These are phyloP conservation scores for Rhabditophanes sp. DNA, from an alignment of 2,888 invertebrate species.

Conservation along the genomic window DNA sequence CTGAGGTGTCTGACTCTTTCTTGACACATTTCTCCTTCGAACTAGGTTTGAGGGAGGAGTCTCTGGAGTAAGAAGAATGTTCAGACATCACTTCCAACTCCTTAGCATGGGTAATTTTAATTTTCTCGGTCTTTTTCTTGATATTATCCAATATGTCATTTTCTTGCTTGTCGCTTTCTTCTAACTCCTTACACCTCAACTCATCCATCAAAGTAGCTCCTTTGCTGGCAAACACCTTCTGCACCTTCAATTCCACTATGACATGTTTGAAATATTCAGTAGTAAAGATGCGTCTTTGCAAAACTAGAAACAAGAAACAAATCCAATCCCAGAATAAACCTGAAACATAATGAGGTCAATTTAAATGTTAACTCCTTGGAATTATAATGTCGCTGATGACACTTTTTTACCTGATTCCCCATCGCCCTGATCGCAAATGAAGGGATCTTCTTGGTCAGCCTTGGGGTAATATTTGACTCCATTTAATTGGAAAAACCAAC, in stretches of 20 bases:
- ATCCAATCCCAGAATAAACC: conserved; percentile 83
- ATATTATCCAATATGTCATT: conserved; percentile 70
- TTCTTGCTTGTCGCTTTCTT: conserved; percentile 68
- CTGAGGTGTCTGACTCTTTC: no score
- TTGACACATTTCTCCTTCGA: no score
- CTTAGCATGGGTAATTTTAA: conserved; percentile 44
- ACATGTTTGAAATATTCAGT: conserved; percentile 90
- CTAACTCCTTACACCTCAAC: conserved; percentile 67
- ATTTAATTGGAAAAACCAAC: conserved; percentile 64
- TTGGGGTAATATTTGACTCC: conserved; percentile 72
- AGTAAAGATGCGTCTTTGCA: conserved; percentile 74
- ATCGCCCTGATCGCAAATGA: not conserved
- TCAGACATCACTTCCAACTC: not conserved
- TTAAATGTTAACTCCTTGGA: conserved; percentile 7
- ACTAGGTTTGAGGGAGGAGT: conserved; percentile 1
- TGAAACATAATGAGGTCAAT: conserved; percentile 59
- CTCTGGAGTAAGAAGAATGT: not conserved
- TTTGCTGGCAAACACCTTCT: conserved; percentile 73
- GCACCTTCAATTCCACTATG: conserved; percentile 80
- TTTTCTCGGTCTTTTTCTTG: conserved; percentile 83
- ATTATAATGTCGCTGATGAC: not conserved
- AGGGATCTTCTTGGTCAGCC: conserved; percentile 5
- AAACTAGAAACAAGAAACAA: conserved; percentile 75
- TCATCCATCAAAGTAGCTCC: conserved; percentile 87
- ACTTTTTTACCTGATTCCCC: conserved; percentile 1